A percentile compares a stretch with the other conserved stretches of the same genome.
Evolutionary conservation across 2,113 vertebrate species (phyloP).

Genomic region (Pygathrix nemaeus): DNA sequence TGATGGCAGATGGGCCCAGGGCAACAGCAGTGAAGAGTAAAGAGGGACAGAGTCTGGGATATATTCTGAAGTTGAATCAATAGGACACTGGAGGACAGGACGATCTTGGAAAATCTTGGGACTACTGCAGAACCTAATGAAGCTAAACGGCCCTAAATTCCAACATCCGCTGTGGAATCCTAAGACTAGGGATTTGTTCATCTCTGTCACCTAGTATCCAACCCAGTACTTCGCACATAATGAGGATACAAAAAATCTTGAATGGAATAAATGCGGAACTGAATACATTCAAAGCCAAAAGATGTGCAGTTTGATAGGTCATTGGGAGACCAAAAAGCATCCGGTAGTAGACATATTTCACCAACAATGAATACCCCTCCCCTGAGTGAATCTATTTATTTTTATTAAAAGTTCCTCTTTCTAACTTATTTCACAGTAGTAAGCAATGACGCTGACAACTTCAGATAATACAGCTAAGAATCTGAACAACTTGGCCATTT

Average conservation of each 20-base stretch:
- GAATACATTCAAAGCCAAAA: neutral
- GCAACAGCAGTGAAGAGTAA: neutral
- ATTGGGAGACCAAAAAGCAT: neutral
- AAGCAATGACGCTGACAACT: neutral
- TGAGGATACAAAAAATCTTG: neutral
- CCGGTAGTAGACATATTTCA: slow-evolving; percentile 8
- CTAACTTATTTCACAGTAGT: slow-evolving; percentile 14
- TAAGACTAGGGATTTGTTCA: neutral
- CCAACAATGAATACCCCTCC: neutral
- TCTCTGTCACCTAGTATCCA: neutral
- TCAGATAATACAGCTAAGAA: neutral
- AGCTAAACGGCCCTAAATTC: neutral
- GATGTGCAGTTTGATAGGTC: neutral
- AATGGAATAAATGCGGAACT: neutral
- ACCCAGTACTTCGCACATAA: neutral
- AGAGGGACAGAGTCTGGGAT: neutral
- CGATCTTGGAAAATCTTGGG: neutral
- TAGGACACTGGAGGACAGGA: neutral
- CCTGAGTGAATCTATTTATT: neutral
- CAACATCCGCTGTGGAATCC: neutral
- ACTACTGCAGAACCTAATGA: slow-evolving; percentile 7
- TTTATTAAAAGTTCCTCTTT: slow-evolving; percentile 22
- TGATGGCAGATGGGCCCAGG: neutral
- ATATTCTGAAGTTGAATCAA: neutral
- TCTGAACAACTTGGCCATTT: slow-evolving; percentile 22